Evolutionary conservation across 2,113 vertebrate species (phyloP).

Genomic region (Coptodon bakossiorum): DNA sequence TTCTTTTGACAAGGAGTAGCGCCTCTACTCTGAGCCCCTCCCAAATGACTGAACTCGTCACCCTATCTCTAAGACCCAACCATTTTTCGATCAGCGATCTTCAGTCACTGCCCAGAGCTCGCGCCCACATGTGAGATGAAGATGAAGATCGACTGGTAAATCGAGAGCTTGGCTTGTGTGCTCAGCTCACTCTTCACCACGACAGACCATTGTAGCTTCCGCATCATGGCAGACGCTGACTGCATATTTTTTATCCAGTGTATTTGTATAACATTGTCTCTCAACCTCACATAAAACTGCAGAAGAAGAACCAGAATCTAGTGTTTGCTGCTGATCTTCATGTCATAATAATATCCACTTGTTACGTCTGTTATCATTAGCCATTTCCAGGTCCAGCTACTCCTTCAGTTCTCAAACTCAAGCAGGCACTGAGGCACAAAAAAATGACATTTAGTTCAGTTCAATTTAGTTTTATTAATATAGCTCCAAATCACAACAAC

Average conservation of each 20-base stretch:
- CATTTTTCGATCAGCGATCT: rapidly evolving
- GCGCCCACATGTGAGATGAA: background rate
- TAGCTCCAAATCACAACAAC: background rate
- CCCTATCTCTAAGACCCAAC: background rate
- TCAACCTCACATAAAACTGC: background rate
- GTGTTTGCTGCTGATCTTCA: background rate
- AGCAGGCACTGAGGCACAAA: background rate
- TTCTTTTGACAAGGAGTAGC: background rate
- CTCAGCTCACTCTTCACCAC: background rate
- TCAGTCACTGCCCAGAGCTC: background rate
- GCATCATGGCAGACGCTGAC: background rate
- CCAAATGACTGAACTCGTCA: background rate
- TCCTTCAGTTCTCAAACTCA: background rate
- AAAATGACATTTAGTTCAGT: background rate
- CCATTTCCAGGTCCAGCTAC: background rate
- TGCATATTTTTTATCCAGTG: background rate
- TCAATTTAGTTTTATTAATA: rapidly evolving
- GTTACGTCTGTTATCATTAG: background rate
- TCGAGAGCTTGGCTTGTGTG: background rate
- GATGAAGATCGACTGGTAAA: rapidly evolving
- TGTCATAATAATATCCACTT: background rate
- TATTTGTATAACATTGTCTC: rapidly evolving
- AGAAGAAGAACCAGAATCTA: background rate
- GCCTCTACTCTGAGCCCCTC: background rate
- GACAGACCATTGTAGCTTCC: background rate